These are phyloP conservation scores for Okamejei kenojei DNA, from an alignment of 2,797 vertebrate genomes.

Conservation along the genomic window DNA sequence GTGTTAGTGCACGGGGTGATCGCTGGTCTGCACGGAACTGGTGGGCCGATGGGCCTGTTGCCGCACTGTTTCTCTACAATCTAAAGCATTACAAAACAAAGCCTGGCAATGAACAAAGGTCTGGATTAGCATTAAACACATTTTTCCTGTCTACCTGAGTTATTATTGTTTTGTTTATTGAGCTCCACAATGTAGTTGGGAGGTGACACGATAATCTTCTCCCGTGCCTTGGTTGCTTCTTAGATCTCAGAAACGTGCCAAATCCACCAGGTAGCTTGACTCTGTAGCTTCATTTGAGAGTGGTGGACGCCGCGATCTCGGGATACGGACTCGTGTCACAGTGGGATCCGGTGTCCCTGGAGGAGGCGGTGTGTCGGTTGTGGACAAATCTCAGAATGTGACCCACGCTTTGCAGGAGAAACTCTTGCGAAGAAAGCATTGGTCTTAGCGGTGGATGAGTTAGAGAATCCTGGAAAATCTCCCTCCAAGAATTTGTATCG, in stretches of 20 bases:
- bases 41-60: no score
- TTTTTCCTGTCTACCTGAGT: not conserved
- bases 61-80: no score
- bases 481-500: slow-evolving; percentile 65
- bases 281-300: not conserved
- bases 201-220: not conserved
- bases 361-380: not conserved
- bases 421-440: slow-evolving; percentile 53
- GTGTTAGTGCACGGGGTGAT: no score
- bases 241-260: not conserved
- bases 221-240: not conserved
- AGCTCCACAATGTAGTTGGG: not conserved
- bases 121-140: not conserved
- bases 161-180: not conserved
- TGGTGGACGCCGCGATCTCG: not conserved
- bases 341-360: not conserved
- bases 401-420: not conserved
- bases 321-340: not conserved
- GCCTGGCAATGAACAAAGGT: not conserved
- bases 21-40: no score
- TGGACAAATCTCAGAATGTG: not conserved
- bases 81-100: no score
- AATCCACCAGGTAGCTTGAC: not conserved
- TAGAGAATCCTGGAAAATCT: slow-evolving; percentile 58
- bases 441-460: slow-evolving; percentile 66